Evolutionary conservation across 2,888 invertebrate species (phyloP), one percentile per base, ranked within the genome.

Genomic region (Tuberolachnus salignus): DNA sequence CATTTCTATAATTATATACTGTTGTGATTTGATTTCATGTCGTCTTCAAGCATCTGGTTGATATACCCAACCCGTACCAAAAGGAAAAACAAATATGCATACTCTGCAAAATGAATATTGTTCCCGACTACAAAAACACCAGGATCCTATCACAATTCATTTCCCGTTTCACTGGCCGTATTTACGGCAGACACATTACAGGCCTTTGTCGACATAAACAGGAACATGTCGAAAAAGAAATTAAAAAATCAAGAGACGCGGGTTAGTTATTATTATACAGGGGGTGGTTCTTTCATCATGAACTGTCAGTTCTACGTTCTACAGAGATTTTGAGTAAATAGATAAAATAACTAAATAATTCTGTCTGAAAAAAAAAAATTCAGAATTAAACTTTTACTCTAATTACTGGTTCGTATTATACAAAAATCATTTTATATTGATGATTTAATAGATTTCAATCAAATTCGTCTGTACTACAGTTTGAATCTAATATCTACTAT

Each of bases 141-240:
- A 90, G 94, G 83, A 86, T 99, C 4, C 86, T 99, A 8, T 95
- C 96, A 0, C 98, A 98, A 85, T 99, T 99, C 86, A 93, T 98
- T 84, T 98, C 98, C 49, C 92, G 95, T 0, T 95, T 93, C 85
- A 98, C 98, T 0, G 98, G 98, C 0, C 89, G 92, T 82, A 90
- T 97, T 81, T 98, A 97, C 85, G 95, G 94, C 0, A 89, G 92
- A 75, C 94, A 98, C 84, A 94, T 98, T 59, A 99, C 98, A 6
- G 96, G 98, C 0, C 88, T 99, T 61, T 99, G 98, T 85, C 89
- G 90, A 84, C 85, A 87, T 10, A 94, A 95, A 85, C 97, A 98
- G 83, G 87, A 87, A 63, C 86, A 88, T 82, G 89, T 97, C 0
- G 91, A 93, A 84, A 84, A 84, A 8, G 93, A 94, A 85, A 92